Evolutionary conservation across 2,113 vertebrate genomes (phyloP), one percentile per base, ranked within the genome.

Genomic region (Sakesphorus luctuosus): DNA sequence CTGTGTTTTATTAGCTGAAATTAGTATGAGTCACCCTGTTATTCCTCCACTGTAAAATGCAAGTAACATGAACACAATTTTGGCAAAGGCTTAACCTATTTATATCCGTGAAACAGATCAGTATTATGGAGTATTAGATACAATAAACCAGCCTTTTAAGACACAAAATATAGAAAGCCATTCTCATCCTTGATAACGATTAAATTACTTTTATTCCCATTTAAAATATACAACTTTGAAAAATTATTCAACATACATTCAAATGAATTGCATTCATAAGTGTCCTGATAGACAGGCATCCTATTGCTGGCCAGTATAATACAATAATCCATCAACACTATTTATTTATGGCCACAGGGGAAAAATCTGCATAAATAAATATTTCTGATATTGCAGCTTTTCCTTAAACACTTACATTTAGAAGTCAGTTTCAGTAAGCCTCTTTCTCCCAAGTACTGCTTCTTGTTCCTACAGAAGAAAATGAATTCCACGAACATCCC

Each of bases 201-300:
- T 94, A 92, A 92, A 68, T 90, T 75, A 91, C 24, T 75, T 97
- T 95, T 94, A 96, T 96, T 96, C 84, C 87, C 84, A 78, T 59
- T 94, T 90, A 91, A 96, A 97, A 97, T 94, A 94, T 87, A 91
- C 89, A 97, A 82, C 84, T 93, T 82, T 35, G 50, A 85, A 91
- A 97, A 95, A 83, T 86, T 79, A 91, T 31, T 87, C 79, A 92
- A 86, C 59, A 52, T 90, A 94, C 93, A 96, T 96, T 95, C 94
- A 96, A 80, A 84, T 81, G 55, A 86, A 90, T 63, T 86, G 79
- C 63, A 88, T 92, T 94, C 91, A 71, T 46, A 62, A 49, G 46
- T 88, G 66, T 73, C 93, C 89, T 49, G 38, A 72, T n/a, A 47
- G 43, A 73, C 79, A 96, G 73, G 44, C n/a, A 80, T 58, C 56